Base-by-base conservation (phyloP, 2,888 invertebrate species). In the Dascillus cervinus region DNA sequence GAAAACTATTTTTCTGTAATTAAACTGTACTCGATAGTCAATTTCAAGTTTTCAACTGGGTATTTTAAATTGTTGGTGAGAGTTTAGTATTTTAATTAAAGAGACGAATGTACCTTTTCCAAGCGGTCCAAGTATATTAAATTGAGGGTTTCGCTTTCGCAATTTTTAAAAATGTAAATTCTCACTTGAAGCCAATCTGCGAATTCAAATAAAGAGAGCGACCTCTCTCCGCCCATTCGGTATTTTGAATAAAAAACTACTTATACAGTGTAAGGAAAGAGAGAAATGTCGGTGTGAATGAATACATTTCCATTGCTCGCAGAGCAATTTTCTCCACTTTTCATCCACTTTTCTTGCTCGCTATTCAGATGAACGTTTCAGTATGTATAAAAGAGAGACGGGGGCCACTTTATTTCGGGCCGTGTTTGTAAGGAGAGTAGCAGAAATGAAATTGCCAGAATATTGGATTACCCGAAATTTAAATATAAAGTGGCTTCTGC, bases 381-480 rank as follows among this genome's bases (percentile, higher is more conserved):
- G n/a, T n/a, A n/a, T n/a, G n/a, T n/a, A n/a, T n/a, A n/a, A n/a
- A n/a, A n/a, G n/a, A n/a, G n/a, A 53, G 55, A 54, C 52, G 47
- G 40, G 43, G 46, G 46, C 47, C 47, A 46, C 39, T 39, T 43
- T 40, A 43, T 46, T 38, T 45, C 41, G 34, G n/a, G 30, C 39
- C 43, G 41, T 45, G 46, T 46, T 43, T 40, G 43, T 40, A 34
- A 37, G 8, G 37, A 39, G 38, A n/a, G n/a, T n/a, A 35, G 33
- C 43, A 48, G 56, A 56, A 56, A 59, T 58, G 62, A 63, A 64
- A 64, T 63, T 63, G 62, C 59, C 54, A 53, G 62, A 62, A 62
- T 62, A 63, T 63, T 62, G 62, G 58, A 61, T 61, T 56, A 52
- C 58, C 49, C n/a, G n/a, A 51, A 62, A 64, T 64, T 64, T 64